Percentiles rank a stretch among this genome's conserved stretches.
Evolutionary conservation across 2,113 vertebrate genomes (phyloP).

Genomic region (Engraulis encrasicolus): DNA sequence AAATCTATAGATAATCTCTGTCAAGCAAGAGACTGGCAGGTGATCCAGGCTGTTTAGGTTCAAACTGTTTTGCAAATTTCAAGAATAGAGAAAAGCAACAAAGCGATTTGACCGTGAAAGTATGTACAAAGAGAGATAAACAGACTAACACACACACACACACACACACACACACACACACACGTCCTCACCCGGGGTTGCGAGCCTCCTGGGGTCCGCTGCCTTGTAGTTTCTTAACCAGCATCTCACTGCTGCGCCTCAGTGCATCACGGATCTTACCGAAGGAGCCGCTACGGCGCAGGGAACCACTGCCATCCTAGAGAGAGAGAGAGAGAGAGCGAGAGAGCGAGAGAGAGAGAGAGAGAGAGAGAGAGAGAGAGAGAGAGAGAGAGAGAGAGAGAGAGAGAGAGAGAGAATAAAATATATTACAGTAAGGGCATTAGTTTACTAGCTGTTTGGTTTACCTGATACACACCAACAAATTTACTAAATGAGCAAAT

Average conservation of each 20-base stretch:
- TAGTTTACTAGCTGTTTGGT: background rate
- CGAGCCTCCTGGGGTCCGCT: constrained; percentile 82
- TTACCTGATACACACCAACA: background rate
- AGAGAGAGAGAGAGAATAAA: background rate
- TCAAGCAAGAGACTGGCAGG: no score
- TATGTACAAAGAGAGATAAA: no score
- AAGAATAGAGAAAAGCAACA: no score
- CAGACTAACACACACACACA: background rate
- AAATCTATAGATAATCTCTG: no score
- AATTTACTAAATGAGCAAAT: background rate
- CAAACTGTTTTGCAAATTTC: no score
- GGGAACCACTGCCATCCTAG: constrained; percentile 82
- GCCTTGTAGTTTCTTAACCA: constrained; percentile 89
- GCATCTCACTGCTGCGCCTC: constrained; percentile 88
- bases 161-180: constrained; percentile 14
- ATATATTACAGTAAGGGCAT: background rate
- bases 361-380: no score
- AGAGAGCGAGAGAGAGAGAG: no score
- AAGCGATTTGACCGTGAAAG: no score
- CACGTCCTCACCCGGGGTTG: constrained; percentile 77
- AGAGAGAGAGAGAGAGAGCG: no score
- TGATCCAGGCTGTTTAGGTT: no score
- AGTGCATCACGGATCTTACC: constrained; percentile 87
- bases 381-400: no score
- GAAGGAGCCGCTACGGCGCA: constrained; percentile 85